phyloP scores from a whole-genome alignment of 1,140 invertebrate genomes.

The Colletes gigas region DNA sequence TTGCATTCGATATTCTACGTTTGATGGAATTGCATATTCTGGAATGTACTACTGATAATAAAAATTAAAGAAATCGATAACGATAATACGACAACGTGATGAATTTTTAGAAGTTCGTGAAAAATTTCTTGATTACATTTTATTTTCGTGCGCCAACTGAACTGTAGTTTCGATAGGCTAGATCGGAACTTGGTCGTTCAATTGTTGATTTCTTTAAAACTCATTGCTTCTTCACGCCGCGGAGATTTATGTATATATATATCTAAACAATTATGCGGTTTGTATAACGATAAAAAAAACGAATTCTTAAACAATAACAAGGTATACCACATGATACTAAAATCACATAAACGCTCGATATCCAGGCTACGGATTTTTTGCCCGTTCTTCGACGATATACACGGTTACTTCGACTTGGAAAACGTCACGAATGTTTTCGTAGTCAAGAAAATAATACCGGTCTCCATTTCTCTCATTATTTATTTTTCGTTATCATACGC shows the following conservation, averaged over 20 bases:
- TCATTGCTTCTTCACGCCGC: slow-evolving; percentile 20
- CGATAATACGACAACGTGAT: neutral
- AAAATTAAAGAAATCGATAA: neutral
- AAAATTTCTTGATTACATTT: neutral
- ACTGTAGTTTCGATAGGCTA: slow-evolving; percentile 55
- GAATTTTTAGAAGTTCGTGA: neutral
- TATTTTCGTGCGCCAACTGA: neutral
- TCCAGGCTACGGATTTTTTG: slow-evolving; percentile 48
- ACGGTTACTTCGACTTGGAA: neutral
- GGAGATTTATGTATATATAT: slow-evolving; percentile 25
- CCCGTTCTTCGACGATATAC: slow-evolving; percentile 30
- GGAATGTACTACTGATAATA: slow-evolving; percentile 51
- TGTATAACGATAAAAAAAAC: slow-evolving; percentile 72
- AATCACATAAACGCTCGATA: slow-evolving; percentile 73
- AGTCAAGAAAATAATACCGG: slow-evolving; percentile 14
- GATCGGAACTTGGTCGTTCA: slow-evolving; percentile 39
- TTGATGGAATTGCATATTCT: slow-evolving; percentile 17
- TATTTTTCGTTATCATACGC: neutral
- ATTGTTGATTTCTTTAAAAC: slow-evolving; percentile 26
- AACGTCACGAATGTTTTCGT: slow-evolving; percentile 17
- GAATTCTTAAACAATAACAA: slow-evolving; percentile 78
- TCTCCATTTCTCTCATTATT: neutral
- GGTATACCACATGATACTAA: slow-evolving; percentile 75
- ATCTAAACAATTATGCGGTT: slow-evolving; percentile 71
- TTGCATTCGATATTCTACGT: neutral